Percentiles rank a stretch among this genome's conserved stretches.
Conservation (phyloP, 2,888 invertebrate genomes). For the Nezara viridula region DNA sequence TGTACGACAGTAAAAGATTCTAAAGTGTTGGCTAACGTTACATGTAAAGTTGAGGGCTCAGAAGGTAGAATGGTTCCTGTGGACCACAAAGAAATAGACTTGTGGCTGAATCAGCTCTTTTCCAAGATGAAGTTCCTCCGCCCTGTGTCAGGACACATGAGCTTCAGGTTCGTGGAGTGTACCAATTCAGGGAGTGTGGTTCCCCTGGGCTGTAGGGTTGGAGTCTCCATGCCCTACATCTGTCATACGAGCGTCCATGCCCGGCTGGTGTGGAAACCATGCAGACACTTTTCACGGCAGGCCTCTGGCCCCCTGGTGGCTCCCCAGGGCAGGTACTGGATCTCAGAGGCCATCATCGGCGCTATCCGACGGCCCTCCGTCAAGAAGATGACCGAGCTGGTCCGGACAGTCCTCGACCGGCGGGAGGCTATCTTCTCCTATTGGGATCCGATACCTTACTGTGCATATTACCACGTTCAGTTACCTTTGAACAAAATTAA, state of each 20-base stretch:
- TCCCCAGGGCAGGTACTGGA: constrained; percentile 73
- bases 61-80: constrained; percentile 77
- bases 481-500: constrained; percentile 76
- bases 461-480: constrained; percentile 87
- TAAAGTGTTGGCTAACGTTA: constrained; percentile 83
- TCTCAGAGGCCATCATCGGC: constrained; percentile 74
- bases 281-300: constrained; percentile 75
- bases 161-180: constrained; percentile 81
- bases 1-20: constrained; percentile 87
- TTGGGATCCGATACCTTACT: constrained; percentile 90
- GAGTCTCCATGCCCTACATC: constrained; percentile 84
- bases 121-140: constrained; percentile 76
- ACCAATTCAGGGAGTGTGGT: constrained; percentile 74
- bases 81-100: constrained; percentile 76
- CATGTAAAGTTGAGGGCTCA: constrained; percentile 76
- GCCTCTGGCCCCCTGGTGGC: constrained; percentile 72
- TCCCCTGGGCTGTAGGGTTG: constrained; percentile 80
- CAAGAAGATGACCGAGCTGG: constrained; percentile 74
- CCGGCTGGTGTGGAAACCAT: constrained; percentile 76
- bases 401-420: constrained; percentile 81
- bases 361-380: constrained; percentile 71
- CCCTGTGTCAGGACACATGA: constrained; percentile 83
- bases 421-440: constrained; percentile 84
- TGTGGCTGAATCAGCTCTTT: constrained; percentile 82
- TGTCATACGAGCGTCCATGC: constrained; percentile 81